phyloP scores from a whole-genome alignment of 2,113 vertebrate species.

The Butorides virescens region DNA sequence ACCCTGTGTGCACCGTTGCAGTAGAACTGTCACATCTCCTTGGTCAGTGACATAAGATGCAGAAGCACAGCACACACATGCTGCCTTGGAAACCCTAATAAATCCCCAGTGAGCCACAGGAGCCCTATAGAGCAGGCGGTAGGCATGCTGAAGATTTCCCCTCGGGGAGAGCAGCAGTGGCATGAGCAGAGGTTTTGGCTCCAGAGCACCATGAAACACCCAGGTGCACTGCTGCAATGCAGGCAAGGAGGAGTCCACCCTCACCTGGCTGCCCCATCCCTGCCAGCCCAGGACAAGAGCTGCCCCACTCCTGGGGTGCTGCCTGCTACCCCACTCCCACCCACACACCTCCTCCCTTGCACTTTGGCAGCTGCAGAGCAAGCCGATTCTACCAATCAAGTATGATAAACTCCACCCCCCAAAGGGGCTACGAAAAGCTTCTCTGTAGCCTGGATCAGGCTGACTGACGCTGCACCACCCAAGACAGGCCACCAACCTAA shows the following conservation, averaged over 20 bases:
- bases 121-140: not conserved
- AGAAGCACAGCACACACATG: not conserved
- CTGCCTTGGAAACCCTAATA: not conserved
- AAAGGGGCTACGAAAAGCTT: not conserved
- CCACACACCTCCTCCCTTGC: not conserved
- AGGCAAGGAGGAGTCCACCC: not conserved
- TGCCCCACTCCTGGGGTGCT: not conserved
- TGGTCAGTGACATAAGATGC: not conserved
- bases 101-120: not conserved
- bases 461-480: not conserved
- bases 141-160: not conserved
- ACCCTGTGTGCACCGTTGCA: not conserved
- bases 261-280: too few species aligned
- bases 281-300: not conserved
- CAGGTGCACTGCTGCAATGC: too few species aligned
- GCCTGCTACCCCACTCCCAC: not conserved
- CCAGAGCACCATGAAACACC: not conserved
- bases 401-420: not conserved
- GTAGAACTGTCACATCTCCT: not conserved
- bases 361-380: not conserved
- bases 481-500: not conserved
- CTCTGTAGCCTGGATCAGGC: not conserved
- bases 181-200: not conserved
- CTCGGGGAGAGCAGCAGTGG: not conserved
- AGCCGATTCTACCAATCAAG: not conserved